phyloP scores from a whole-genome alignment of 2,888 invertebrate species.

The Liopterus haemorrhoidalis region DNA sequence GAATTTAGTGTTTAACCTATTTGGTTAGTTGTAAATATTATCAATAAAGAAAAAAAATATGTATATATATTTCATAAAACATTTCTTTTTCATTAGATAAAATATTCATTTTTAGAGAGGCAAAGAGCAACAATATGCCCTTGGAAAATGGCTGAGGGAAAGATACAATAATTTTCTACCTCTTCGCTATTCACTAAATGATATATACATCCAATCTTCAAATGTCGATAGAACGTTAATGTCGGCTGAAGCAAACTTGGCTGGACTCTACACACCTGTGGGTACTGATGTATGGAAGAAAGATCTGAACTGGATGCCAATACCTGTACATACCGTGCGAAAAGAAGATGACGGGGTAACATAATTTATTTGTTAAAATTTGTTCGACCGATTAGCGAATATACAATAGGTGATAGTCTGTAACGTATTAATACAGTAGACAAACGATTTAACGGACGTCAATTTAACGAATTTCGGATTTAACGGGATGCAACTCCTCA shows the following conservation, averaged over 20 bases:
- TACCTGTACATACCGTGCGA: constrained; percentile 67
- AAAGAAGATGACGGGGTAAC: constrained; percentile 58
- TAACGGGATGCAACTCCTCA: no score
- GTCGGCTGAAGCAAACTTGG: constrained; percentile 77
- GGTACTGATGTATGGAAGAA: constrained; percentile 56
- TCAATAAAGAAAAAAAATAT: no score
- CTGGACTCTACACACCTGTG: constrained; percentile 66
- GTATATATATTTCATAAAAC: no score
- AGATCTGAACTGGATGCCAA: constrained; percentile 65
- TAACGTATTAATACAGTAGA: constrained; percentile 60
- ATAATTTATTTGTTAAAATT: no score
- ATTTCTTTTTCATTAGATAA: no score
- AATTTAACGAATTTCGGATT: constrained; percentile 39
- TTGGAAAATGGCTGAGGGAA: constrained; percentile 68
- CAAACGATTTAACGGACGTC: constrained; percentile 55
- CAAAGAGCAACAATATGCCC: constrained; percentile 63
- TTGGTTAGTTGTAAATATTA: no score
- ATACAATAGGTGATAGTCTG: no score
- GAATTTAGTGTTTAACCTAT: no score
- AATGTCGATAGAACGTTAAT: constrained; percentile 85
- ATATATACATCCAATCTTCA: constrained; percentile 64
- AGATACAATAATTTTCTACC: constrained; percentile 62
- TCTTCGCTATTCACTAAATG: constrained; percentile 49
- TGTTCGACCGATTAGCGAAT: no score
- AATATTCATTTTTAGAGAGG: constrained; percentile 62